phyloP scores from a whole-genome alignment of 2,797 vertebrate species.

The Poeciliopsis infans region DNA sequence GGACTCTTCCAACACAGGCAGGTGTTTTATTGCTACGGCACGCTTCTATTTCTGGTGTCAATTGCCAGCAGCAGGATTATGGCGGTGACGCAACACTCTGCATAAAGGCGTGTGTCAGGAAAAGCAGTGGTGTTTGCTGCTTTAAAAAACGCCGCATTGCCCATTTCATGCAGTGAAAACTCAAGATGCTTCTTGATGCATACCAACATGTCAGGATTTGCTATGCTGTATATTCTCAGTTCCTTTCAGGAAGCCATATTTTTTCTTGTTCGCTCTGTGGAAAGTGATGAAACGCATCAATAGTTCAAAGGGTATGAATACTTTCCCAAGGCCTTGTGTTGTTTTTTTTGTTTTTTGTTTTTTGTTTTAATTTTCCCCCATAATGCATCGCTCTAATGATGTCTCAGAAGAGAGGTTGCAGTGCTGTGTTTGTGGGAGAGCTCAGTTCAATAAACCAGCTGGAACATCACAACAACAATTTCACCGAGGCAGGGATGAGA shows the following conservation, averaged over 20 bases:
- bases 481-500: constrained; percentile 68
- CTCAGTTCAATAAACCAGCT: constrained; percentile 69
- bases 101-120: constrained; percentile 20
- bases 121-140: not conserved
- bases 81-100: constrained; percentile 15
- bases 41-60: constrained; percentile 32
- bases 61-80: constrained; percentile 30
- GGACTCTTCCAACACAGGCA: constrained; percentile 68
- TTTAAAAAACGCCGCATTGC: not conserved
- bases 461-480: constrained; percentile 71
- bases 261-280: not conserved
- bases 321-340: not conserved
- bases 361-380: constrained; percentile 13
- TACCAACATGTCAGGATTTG: not conserved
- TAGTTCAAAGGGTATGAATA: not conserved
- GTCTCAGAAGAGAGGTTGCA: constrained; percentile 35
- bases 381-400: constrained; percentile 35
- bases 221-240: not conserved
- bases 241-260: not conserved
- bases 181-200: not conserved
- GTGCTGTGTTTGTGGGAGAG: constrained; percentile 31
- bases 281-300: not conserved
- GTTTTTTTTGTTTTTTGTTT: not conserved
- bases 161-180: not conserved
- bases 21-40: constrained; percentile 68